Evolutionary conservation across 2,113 vertebrate genomes (phyloP), one percentile per base, ranked within the genome.

Genomic region (Agapornis roseicollis): DNA sequence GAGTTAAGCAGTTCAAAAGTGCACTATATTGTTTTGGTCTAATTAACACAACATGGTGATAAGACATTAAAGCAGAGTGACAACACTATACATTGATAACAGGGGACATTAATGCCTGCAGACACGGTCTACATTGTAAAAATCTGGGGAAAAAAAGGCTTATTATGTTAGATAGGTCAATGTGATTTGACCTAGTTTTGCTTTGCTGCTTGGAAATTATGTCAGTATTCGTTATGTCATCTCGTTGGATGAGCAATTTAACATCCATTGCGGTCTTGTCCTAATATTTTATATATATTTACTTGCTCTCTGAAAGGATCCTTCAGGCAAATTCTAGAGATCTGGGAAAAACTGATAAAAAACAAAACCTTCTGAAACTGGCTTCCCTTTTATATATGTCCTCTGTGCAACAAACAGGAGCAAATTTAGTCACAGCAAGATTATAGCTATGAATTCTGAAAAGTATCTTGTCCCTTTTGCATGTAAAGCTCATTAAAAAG

Each of bases 181-280:
- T 73, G 64, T 96, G 97, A 97, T 97, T 96, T 98, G 98, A 98
- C 98, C 98, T 98, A 98, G 96, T 98, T 98, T 98, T 97, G 96
- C 94, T 97, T 97, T 97, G 97, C 97, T 97, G 96, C 97, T 97
- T 97, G 95, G 93, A 98, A 98, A 98, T 98, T 96, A 97, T 98
- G 98, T 98, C 97, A 98, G 95, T 95, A 93, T 96, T 97, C 86
- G 95, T 99, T 98, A 98, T 91, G 96, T 99, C 98, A 99, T 95
- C 95, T 96, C 94, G 64, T 86, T 92, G 93, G 98, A 97, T 97
- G 97, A 97, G 95, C 97, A 97, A 96, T 98, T 97, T 97, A 97
- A 95, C 94, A 94, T 97, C 94, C 96, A 95, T 96, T 96, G 95
- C 96, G 79, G 89, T 81, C 63, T 97, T 96, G 88, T 93, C 76